Base-by-base conservation (phyloP, 2,888 invertebrate genomes). In the Cephus sareptanus region DNA sequence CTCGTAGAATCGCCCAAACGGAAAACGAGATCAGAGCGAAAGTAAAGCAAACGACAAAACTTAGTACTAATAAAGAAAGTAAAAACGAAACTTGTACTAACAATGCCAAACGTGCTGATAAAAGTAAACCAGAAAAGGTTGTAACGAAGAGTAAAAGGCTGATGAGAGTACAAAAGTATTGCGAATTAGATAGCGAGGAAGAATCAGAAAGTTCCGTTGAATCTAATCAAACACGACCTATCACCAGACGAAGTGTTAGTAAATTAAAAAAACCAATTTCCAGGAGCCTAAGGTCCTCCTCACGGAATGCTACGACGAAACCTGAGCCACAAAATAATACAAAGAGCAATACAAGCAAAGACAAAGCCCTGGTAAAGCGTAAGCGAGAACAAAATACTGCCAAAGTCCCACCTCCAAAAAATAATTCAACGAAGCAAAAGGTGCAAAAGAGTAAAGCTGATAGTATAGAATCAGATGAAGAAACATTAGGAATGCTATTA, bases 381-480 rank as follows among this genome's bases (percentile, higher is more conserved):
- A 87, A 85, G 79, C 80, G 79, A 76, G 82, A 84, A 69, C 84
- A 83, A 56, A 83, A 81, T 31, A 76, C 75, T 73, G 34, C 73
- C 15, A 83, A 82, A 69, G 34, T 69, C 30, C n/a, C 35, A 15
- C 68, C 71, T 35, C 71, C 35, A 85, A 84, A 76, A 87, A 88
- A 76, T 85, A 85, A 79, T 85, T 85, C 40, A 82, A 83, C 69
- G 11, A 77, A 81, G 68, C 56, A 30, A 68, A 74, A 81, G 71
- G 30, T 69, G 56, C 76, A 78, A 15, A 81, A 82, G 80, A 79
- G 74, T 35, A 71, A 81, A 79, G 75, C 37, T 74, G 77, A 81
- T n/a, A 37, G 74, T 71, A 94, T 93, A 84, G 94, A 94, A 86
- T 95, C 94, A 1, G 95, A 95, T 84, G 95, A 95, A 85, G 95